Percentiles rank a stretch among this genome's conserved stretches.
These are phyloP conservation scores for Nesoenas mayeri DNA, from an alignment of 2,113 vertebrate species.

Conservation along the genomic window DNA sequence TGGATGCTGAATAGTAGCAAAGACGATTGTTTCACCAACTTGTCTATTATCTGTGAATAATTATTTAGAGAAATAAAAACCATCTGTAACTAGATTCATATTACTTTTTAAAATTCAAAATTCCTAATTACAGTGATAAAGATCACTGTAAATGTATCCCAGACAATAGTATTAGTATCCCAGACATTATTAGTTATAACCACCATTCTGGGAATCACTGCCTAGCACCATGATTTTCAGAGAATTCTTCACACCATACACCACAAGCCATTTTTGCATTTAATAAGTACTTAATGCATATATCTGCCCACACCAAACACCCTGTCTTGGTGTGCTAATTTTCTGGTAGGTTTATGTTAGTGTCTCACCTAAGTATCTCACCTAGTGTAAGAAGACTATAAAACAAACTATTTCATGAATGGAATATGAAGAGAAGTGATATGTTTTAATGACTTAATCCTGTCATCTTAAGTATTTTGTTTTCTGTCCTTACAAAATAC, in stretches of 20 bases:
- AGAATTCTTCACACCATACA: not conserved
- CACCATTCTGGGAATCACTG: not conserved
- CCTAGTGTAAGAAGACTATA: not conserved
- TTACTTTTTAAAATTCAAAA: not conserved
- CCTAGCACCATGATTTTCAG: not conserved
- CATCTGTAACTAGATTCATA: not conserved
- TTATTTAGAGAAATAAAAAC: not conserved
- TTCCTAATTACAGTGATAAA: not conserved
- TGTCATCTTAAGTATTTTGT: not conserved
- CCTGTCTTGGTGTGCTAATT: not conserved
- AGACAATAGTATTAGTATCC: not conserved
- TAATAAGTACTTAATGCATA: not conserved
- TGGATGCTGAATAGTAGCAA: not conserved
- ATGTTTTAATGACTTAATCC: not conserved
- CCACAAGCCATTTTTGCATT: not conserved
- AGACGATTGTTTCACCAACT: not conserved
- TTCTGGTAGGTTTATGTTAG: not conserved
- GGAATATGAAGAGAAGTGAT: not conserved
- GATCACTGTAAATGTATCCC: not conserved
- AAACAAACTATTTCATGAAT: not conserved
- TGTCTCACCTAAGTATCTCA: too few species aligned
- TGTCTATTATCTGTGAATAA: not conserved
- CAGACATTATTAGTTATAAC: not conserved
- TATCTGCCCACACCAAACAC: not conserved
- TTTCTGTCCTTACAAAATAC: not conserved